These are phyloP conservation scores for Deilephila porcellus DNA, from an alignment of 2,888 invertebrate genomes.

Conservation along the genomic window DNA sequence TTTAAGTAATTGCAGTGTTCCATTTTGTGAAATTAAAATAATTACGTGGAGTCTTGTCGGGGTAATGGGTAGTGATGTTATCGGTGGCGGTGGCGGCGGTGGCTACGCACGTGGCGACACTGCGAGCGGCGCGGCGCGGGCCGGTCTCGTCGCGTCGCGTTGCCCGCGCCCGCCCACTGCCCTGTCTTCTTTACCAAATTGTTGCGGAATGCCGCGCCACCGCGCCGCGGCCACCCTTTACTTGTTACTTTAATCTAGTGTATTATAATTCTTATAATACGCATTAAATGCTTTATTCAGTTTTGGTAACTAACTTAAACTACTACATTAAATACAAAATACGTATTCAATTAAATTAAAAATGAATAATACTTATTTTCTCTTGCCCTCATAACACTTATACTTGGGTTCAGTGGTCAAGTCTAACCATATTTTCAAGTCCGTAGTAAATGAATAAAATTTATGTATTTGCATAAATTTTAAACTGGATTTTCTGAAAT, in stretches of 20 bases:
- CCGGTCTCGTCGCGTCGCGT: background rate
- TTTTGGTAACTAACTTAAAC: too few relatives aligned
- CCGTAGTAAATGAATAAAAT: too few relatives aligned
- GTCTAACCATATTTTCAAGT: too few relatives aligned
- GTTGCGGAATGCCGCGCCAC: constrained; percentile 12
- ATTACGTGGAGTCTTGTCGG: constrained; percentile 32
- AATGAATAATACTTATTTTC: too few relatives aligned
- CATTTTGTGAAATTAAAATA: constrained; percentile 49
- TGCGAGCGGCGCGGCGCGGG: background rate
- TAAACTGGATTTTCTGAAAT: too few relatives aligned
- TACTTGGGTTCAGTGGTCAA: too few relatives aligned
- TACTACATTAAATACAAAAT: too few relatives aligned
- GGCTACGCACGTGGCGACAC: constrained; percentile 4
- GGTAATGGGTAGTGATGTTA: background rate
- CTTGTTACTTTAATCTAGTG: background rate
- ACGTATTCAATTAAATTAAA: too few relatives aligned
- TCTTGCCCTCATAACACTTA: too few relatives aligned
- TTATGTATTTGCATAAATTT: too few relatives aligned
- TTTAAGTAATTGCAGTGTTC: constrained; percentile 46
- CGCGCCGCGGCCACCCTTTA: background rate
- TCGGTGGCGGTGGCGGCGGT: constrained; percentile 8
- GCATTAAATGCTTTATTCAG: too few relatives aligned
- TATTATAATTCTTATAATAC: too few relatives aligned
- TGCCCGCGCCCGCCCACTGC: constrained; percentile 16
- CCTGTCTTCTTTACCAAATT: constrained; percentile 3